Conservation (phyloP, 2,888 invertebrate species). For the Drosophila anomalata region DNA sequence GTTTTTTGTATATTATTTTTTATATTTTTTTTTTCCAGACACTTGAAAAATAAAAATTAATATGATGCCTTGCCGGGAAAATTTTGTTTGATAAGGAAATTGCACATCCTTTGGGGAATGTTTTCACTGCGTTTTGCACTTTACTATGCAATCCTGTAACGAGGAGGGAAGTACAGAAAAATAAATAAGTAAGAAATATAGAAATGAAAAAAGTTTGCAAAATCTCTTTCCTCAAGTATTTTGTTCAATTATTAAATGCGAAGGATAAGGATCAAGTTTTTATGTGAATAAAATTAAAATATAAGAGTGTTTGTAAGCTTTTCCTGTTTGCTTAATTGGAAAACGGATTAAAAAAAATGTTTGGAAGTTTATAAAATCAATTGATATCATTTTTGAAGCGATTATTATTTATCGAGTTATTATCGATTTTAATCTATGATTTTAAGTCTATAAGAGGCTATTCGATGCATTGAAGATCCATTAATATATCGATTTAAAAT, state of each 20-base stretch:
- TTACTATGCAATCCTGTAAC: constrained; percentile 44
- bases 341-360: not conserved
- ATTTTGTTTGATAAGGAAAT: constrained; percentile 38
- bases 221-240: constrained; percentile 20
- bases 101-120: constrained; percentile 24
- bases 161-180: constrained; percentile 20
- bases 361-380: no score
- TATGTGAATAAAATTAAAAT: not conserved
- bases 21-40: constrained; percentile 29
- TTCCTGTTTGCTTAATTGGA: not conserved
- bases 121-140: constrained; percentile 42
- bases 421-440: no score
- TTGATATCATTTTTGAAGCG: no score
- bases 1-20: constrained; percentile 7
- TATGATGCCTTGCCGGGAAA: constrained; percentile 23
- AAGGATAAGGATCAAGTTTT: not conserved
- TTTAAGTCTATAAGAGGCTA: no score
- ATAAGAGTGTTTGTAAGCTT: not conserved
- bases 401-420: no score
- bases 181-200: not conserved
- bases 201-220: constrained; percentile 13
- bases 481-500: no score
- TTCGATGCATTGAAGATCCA: no score
- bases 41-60: constrained; percentile 54
- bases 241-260: constrained; percentile 7